These are phyloP conservation scores for Petrocephalus sullivani DNA, from an alignment of 2,797 vertebrate species.

Conservation along the genomic window DNA sequence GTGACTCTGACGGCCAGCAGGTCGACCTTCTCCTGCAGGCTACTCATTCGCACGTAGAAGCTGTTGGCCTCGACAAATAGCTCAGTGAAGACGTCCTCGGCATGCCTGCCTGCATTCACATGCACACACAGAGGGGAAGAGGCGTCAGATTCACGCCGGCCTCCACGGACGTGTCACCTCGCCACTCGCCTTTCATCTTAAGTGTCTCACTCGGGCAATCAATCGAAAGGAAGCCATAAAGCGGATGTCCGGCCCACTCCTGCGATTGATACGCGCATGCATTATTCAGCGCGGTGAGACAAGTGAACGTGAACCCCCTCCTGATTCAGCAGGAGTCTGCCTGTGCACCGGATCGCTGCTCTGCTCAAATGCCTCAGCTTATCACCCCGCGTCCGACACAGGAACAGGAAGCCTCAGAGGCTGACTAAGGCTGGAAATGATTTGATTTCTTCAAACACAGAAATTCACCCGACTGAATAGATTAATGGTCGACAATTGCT, in stretches of 20 bases:
- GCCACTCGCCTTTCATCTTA: neutral
- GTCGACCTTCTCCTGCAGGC: conserved; percentile 84
- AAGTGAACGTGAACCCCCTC: neutral
- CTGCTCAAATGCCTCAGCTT: neutral
- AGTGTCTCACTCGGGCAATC: neutral
- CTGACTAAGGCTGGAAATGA: neutral
- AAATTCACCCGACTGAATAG: neutral
- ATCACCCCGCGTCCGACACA: neutral
- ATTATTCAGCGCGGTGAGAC: neutral
- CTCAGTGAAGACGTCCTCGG: conserved; percentile 84
- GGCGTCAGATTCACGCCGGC: neutral
- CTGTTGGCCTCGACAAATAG: conserved; percentile 87
- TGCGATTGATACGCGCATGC: neutral
- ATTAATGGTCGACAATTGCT: neutral
- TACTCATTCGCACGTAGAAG: conserved; percentile 86
- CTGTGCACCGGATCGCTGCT: neutral
- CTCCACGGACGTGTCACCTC: neutral
- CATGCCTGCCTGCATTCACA: conserved; percentile 69
- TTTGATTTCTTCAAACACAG: neutral
- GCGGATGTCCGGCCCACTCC: neutral
- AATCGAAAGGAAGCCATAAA: neutral
- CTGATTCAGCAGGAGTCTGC: neutral
- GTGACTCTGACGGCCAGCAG: conserved; percentile 85
- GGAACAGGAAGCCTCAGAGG: neutral
- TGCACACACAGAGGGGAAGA: neutral